Conservation (phyloP, 37 sponge, comb jelly and placozoan species). For the Corticium candelabrum region DNA sequence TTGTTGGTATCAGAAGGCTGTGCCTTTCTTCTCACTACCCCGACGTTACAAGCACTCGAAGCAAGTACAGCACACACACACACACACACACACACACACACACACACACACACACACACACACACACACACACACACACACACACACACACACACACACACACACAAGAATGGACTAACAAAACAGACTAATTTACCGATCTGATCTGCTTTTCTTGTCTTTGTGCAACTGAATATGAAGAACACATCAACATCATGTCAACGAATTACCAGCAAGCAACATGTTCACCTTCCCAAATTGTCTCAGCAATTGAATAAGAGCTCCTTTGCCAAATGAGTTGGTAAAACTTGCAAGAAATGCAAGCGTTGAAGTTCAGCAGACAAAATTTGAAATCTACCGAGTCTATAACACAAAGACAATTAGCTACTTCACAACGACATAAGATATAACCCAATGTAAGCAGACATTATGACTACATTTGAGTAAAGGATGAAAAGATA, state of each 20-base stretch:
- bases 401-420: slow-evolving; percentile 35
- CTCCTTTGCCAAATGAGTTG: slow-evolving; percentile 95
- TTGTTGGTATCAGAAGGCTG: slow-evolving; percentile 93
- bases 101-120: slow-evolving; percentile 37
- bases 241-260: not conserved
- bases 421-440: too few relatives aligned
- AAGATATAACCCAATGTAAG: too few relatives aligned
- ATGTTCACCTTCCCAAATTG: slow-evolving; percentile 89
- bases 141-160: not conserved
- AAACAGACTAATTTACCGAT: not conserved
- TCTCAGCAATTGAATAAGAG: slow-evolving; percentile 83
- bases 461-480: too few relatives aligned
- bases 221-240: too few relatives aligned
- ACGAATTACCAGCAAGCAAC: not conserved
- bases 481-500: too few relatives aligned
- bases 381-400: slow-evolving; percentile 74
- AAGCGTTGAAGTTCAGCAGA: slow-evolving; percentile 76
- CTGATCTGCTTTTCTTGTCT: slow-evolving; percentile 88
- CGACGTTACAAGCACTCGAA: slow-evolving; percentile 76
- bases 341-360: slow-evolving; percentile 94
- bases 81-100: slow-evolving; percentile 89
- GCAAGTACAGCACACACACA: too few relatives aligned
- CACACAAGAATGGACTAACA: too few relatives aligned
- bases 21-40: slow-evolving; percentile 91
- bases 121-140: not conserved